A percentile compares a stretch with the other conserved stretches of the same genome.
These are phyloP conservation scores for Cottus gobio DNA, from an alignment of 2,113 vertebrate species.

Conservation along the genomic window DNA sequence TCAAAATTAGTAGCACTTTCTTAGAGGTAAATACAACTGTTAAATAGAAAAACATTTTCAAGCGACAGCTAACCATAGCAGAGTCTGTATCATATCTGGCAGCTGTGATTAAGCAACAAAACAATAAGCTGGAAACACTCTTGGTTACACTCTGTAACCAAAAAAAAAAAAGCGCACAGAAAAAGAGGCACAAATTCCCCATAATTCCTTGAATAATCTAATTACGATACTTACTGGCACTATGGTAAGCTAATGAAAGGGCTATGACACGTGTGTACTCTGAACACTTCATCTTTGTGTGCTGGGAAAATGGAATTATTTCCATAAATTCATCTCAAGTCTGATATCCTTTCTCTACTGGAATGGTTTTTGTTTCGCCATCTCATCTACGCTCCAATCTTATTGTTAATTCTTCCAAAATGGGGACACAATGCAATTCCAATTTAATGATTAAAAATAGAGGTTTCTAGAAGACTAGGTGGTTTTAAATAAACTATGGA, in stretches of 20 bases:
- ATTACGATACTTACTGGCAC: slow-evolving; percentile 73
- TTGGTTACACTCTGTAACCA: too few species aligned
- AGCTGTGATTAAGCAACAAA: slow-evolving; percentile 50
- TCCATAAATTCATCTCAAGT: slow-evolving; percentile 61
- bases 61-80: slow-evolving; percentile 24
- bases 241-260: slow-evolving; percentile 66
- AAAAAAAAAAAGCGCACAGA: slow-evolving; percentile 49
- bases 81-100: slow-evolving; percentile 24
- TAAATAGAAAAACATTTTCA: neutral
- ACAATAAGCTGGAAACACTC: slow-evolving; percentile 60
- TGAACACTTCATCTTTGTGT: slow-evolving; percentile 64
- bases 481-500: slow-evolving; percentile 62
- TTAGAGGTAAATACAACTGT: neutral
- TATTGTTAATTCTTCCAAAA: slow-evolving; percentile 69
- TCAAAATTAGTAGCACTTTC: neutral
- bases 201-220: slow-evolving; percentile 64
- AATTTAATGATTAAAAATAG: slow-evolving; percentile 58
- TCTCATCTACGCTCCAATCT: slow-evolving; percentile 65
- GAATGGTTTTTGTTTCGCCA: slow-evolving; percentile 72
- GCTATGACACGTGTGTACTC: slow-evolving; percentile 66
- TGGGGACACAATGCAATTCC: slow-evolving; percentile 41
- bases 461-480: slow-evolving; percentile 56
- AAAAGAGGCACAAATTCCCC: slow-evolving; percentile 49
- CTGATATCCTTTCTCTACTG: slow-evolving; percentile 61
- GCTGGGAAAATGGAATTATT: slow-evolving; percentile 70